A percentile compares a stretch with the other conserved stretches of the same genome.
phyloP scores from a whole-genome alignment of 2,797 vertebrate species.

The Eutrigla gurnardus region DNA sequence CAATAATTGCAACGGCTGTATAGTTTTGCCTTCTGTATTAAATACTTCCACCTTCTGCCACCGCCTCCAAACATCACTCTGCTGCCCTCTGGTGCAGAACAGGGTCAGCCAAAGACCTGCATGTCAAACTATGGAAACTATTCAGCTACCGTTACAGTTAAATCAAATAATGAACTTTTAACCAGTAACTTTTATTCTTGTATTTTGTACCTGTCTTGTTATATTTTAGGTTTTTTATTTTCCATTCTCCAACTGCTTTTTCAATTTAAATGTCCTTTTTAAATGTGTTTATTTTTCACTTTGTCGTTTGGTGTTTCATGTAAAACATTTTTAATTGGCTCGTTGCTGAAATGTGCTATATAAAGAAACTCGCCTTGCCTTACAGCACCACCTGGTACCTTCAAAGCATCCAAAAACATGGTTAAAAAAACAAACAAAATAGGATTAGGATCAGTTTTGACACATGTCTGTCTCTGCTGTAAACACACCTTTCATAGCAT shows the following conservation, averaged over 20 bases:
- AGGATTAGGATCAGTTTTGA: not conserved
- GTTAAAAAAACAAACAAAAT: not conserved
- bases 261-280: no score
- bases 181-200: no score
- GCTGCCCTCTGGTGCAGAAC: constrained; percentile 25
- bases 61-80: not conserved
- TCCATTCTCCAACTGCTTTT: no score
- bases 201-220: no score
- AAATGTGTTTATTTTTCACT: not conserved
- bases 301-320: not conserved
- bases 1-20: not conserved
- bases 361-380: not conserved
- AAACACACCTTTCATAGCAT: not conserved
- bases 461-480: not conserved
- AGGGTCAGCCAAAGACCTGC: constrained; percentile 11
- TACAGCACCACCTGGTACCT: not conserved
- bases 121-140: constrained; percentile 14
- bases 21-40: not conserved
- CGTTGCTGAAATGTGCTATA: not conserved
- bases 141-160: not conserved
- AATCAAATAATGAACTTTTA: no score
- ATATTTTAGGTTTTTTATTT: no score
- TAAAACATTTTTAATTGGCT: not conserved
- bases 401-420: not conserved
- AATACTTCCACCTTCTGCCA: not conserved